These are phyloP conservation scores for Cyaniris semiargus DNA, from an alignment of 2,888 invertebrate species.

Conservation along the genomic window DNA sequence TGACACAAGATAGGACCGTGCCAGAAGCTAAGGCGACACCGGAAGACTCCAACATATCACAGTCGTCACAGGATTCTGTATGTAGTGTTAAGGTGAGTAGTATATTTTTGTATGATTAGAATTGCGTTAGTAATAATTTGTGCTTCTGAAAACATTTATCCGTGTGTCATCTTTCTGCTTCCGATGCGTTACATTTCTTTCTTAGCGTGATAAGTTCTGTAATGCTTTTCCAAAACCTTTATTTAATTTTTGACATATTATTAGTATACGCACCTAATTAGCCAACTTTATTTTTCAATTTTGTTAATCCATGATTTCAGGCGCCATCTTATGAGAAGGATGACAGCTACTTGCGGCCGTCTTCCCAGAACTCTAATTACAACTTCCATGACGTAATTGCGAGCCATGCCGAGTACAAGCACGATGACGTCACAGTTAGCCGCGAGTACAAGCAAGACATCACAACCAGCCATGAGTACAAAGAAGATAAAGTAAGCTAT, in stretches of 20 bases:
- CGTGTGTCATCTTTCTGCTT: too few relatives aligned
- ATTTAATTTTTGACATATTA: too few relatives aligned
- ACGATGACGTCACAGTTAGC: constrained; percentile 38
- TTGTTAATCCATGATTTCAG: constrained; percentile 29
- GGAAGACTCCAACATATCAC: constrained; percentile 56
- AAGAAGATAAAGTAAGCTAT: constrained; percentile 63
- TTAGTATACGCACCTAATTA: too few relatives aligned
- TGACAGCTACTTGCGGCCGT: constrained; percentile 65
- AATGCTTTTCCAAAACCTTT: too few relatives aligned
- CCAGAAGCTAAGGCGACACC: constrained; percentile 29
- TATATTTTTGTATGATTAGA: not conserved
- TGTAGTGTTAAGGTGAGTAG: constrained; percentile 47
- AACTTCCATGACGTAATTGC: constrained; percentile 68
- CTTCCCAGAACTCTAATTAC: constrained; percentile 68
- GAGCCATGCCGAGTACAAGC: constrained; percentile 47
- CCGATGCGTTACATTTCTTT: too few relatives aligned
- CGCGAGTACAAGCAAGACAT: constrained; percentile 37
- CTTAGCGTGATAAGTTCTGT: too few relatives aligned
- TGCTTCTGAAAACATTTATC: too few relatives aligned
- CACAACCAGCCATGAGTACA: constrained; percentile 65
- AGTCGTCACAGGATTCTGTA: constrained; percentile 61
- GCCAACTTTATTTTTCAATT: too few relatives aligned
- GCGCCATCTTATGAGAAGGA: constrained; percentile 59
- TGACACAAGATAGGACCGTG: not conserved
- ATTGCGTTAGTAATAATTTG: too few relatives aligned